These are phyloP conservation scores for Peromyscus polionotus DNA, from an alignment of 2,113 vertebrate genomes.

Conservation along the genomic window DNA sequence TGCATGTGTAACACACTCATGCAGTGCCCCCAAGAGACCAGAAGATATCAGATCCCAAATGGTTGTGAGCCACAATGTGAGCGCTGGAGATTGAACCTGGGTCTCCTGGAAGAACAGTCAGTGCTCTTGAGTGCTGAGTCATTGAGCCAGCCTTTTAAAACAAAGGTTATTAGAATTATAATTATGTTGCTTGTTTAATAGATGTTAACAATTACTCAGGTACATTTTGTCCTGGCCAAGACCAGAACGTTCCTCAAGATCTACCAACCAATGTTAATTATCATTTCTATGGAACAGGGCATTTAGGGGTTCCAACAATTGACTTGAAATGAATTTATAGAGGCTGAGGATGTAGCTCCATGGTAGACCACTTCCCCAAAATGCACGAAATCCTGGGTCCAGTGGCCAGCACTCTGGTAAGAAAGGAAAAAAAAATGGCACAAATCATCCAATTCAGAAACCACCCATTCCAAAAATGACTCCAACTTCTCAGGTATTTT, in stretches of 20 bases:
- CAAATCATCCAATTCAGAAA: slow-evolving; percentile 30
- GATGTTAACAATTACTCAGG: not conserved
- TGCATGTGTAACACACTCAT: not conserved
- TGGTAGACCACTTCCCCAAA: not conserved
- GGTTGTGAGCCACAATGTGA: not conserved
- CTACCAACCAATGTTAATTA: not conserved
- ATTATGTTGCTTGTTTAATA: not conserved
- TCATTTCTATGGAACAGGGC: not conserved
- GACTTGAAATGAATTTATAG: slow-evolving; percentile 45
- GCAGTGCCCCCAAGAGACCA: not conserved
- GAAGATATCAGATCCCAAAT: not conserved
- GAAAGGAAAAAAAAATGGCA: not conserved
- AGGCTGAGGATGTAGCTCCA: not conserved
- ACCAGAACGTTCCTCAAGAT: not conserved
- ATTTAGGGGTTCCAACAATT: not conserved
- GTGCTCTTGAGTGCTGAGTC: not conserved
- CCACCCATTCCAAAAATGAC: not conserved
- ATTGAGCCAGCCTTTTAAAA: not conserved
- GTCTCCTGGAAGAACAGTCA: not conserved
- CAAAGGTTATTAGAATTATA: not conserved
- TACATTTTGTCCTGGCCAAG: not conserved
- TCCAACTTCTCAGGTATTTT: slow-evolving; percentile 4
- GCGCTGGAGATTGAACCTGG: not conserved
- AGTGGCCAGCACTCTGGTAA: not conserved
- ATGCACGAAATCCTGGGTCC: not conserved